Evolutionary conservation across 2,113 vertebrate genomes (phyloP), one percentile per base, ranked within the genome.

Genomic region (Chinchilla lanigera): DNA sequence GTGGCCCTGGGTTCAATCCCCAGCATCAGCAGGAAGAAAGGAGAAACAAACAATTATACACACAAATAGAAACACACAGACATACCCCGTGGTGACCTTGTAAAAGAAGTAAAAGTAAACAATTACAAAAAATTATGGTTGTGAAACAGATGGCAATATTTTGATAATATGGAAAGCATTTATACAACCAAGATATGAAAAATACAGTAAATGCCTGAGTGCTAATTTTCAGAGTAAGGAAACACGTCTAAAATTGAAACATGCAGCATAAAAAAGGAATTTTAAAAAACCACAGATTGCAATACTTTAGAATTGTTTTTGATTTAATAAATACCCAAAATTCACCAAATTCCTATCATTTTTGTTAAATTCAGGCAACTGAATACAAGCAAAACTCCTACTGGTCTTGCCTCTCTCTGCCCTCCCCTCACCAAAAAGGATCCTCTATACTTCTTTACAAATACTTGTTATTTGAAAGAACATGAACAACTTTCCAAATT

Each of bases 21-120:
- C 73, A 77, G 24, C 4, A 47, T 24, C 73, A 77, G 41, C 69
- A 24, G 69, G 28, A 47, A 47, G 26, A 12, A 77, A 47, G 73
- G 22, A 77, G 47, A 38, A 61, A 65, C 22, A 77, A 77, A 47
- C n/a, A 73, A 41, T 88, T 56, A 71, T 33, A 60, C 41, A 81
- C 7, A 67, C 17, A 93, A 69, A 69, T 38, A 69, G 35, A n/a
- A n/a, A 60, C 41, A 81, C 7, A 71, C 7, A 71, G 3, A 38
- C n/a, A n/a, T 38, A 71, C 17, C 30, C 2, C 2, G 19, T 73
- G 33, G n/a, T 83, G 28, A 94, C 11, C 28, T 84, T 19, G 5
- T 50, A 94, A 90, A 90, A 81, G 83, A 80, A 87, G 28, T 41
- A 80, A 83, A 80, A 87, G 28, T 41, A 80, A 83, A 84, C 7